Evolutionary conservation across 2,888 invertebrate genomes (phyloP).

Genomic region (Octodonta nipae): DNA sequence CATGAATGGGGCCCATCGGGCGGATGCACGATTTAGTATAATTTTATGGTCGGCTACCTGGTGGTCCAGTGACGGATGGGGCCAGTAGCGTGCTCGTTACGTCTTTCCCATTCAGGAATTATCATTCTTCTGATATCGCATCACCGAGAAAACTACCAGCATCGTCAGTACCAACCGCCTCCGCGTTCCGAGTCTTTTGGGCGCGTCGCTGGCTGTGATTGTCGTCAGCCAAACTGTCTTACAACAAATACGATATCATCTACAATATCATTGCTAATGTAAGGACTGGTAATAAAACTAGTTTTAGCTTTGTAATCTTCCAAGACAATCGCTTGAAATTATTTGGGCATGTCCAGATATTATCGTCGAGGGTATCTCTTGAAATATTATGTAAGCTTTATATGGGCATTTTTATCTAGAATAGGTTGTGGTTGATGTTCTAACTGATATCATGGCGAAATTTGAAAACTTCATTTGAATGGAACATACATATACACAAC

Average conservation of each 20-base stretch:
- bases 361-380: too few species aligned
- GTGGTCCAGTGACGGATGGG: constrained; percentile 35
- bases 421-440: too few species aligned
- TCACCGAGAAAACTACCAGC: not conserved
- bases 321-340: too few species aligned
- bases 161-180: too few species aligned
- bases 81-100: constrained; percentile 32
- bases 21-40: constrained; percentile 35
- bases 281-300: too few species aligned
- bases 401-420: too few species aligned
- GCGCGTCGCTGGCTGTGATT: not conserved
- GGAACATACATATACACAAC: too few species aligned
- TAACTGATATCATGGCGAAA: too few species aligned
- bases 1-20: constrained; percentile 28
- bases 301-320: not conserved
- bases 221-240: too few species aligned
- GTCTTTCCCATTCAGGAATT: constrained; percentile 32
- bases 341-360: not conserved
- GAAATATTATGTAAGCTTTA: too few species aligned
- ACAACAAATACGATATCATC: constrained; percentile 1
- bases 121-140: constrained; percentile 30
- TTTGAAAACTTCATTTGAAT: too few species aligned
- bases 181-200: constrained; percentile 1
- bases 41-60: constrained; percentile 35
- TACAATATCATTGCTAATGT: constrained; percentile 1